Percentiles rank a stretch among this genome's conserved stretches.
Evolutionary conservation across 2,797 vertebrate species (phyloP).

Genomic region (Sebastolobus alascanus): DNA sequence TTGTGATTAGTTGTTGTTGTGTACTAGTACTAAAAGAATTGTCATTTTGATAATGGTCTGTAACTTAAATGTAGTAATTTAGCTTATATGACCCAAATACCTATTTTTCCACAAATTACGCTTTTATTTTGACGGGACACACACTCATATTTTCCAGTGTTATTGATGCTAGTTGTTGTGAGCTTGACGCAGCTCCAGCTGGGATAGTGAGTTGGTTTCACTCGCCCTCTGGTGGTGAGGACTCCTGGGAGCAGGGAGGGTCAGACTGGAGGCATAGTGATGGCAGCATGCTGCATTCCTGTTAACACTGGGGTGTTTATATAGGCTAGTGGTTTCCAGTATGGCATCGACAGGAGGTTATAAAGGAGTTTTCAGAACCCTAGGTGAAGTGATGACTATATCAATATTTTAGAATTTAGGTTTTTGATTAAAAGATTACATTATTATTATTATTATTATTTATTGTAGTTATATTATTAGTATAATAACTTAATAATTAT

Average conservation of each 20-base stretch:
- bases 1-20: neutral
- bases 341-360: neutral
- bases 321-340: neutral
- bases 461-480: neutral
- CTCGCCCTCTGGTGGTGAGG: slow-evolving; percentile 70
- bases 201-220: slow-evolving; percentile 11
- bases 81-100: neutral
- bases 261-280: neutral
- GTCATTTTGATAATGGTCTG: neutral
- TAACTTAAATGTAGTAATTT: neutral
- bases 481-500: too few species aligned
- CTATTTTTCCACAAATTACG: fast-evolving
- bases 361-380: neutral
- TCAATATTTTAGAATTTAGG: neutral
- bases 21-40: neutral
- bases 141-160: fast-evolving
- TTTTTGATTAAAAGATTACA: neutral
- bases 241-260: slow-evolving; percentile 22
- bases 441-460: neutral
- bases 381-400: neutral
- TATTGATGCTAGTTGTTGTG: fast-evolving
- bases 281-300: slow-evolving; percentile 10
- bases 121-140: slow-evolving; percentile 38
- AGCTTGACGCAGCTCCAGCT: slow-evolving; percentile 22
- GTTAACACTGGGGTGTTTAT: slow-evolving; percentile 12